These are phyloP conservation scores for Yponomeuta plumbellus DNA, from an alignment of 2,888 invertebrate species.

Conservation along the genomic window DNA sequence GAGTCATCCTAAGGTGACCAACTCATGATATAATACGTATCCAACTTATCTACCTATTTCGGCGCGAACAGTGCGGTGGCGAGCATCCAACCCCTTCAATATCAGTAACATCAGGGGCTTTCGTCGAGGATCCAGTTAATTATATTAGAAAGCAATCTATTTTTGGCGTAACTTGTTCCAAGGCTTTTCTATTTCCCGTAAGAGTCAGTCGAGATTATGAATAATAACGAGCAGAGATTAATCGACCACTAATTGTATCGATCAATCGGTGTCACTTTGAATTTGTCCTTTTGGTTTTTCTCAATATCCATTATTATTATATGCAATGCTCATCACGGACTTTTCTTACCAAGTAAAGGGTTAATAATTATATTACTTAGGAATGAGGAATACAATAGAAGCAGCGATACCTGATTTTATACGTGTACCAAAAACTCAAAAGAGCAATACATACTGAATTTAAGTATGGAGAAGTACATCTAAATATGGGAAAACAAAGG, in stretches of 20 bases:
- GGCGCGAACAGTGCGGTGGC: neutral
- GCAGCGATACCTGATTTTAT: too few species aligned
- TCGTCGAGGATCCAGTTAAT: conserved; percentile 11
- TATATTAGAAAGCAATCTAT: conserved; percentile 13
- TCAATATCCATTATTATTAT: too few species aligned
- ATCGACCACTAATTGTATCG: conserved; percentile 53
- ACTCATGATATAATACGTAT: neutral
- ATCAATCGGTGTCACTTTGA: neutral
- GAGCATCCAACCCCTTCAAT: conserved; percentile 6
- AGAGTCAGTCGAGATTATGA: conserved; percentile 26
- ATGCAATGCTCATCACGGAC: too few species aligned
- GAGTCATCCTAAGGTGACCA: neutral
- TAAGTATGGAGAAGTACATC: too few species aligned
- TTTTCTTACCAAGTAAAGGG: too few species aligned
- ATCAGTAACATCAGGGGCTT: neutral
- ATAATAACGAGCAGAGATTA: conserved; percentile 41
- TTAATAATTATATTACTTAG: too few species aligned
- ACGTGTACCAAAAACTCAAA: too few species aligned
- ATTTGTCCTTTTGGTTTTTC: too few species aligned
- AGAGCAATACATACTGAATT: too few species aligned
- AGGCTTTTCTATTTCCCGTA: conserved; percentile 22
- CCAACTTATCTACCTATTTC: neutral
- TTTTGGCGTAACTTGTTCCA: conserved; percentile 7
- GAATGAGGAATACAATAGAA: too few species aligned
- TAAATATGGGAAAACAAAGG: neutral